These are phyloP conservation scores for Panulirus ornatus DNA, from an alignment of 1,140 invertebrate species.

Conservation along the genomic window DNA sequence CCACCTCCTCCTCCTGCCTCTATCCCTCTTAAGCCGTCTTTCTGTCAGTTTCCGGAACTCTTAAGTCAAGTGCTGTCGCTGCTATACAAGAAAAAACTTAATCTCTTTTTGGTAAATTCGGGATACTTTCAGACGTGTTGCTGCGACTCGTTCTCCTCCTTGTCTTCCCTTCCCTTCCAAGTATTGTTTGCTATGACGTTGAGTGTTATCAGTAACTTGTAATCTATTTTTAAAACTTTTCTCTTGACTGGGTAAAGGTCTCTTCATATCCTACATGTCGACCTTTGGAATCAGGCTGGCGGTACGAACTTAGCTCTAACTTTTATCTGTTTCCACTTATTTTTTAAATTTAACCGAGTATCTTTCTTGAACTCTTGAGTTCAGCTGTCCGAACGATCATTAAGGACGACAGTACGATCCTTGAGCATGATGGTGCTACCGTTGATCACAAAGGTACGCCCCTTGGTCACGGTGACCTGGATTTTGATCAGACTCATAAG, in stretches of 20 bases:
- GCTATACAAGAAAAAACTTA: too few species aligned
- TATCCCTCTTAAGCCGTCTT: not conserved
- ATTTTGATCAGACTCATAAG: too few species aligned
- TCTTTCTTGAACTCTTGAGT: too few species aligned
- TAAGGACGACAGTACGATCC: too few species aligned
- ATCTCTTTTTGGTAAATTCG: not conserved
- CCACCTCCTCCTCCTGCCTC: constrained; percentile 26
- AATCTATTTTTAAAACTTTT: constrained; percentile 34
- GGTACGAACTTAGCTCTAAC: too few species aligned
- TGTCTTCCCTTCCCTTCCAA: not conserved
- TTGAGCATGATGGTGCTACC: too few species aligned
- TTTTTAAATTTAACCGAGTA: too few species aligned
- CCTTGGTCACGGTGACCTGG: too few species aligned
- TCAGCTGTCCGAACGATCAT: too few species aligned
- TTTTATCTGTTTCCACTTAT: too few species aligned
- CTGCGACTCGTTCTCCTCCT: too few species aligned
- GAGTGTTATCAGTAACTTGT: constrained; percentile 3
- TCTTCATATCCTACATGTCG: constrained; percentile 20
- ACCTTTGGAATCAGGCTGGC: constrained; percentile 12
- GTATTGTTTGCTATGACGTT: constrained; percentile 43
- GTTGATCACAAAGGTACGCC: too few species aligned
- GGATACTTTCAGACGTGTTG: not conserved
- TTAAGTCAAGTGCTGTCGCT: not conserved
- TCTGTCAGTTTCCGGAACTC: not conserved
- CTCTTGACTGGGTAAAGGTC: constrained; percentile 27